phyloP scores from a whole-genome alignment of 2,888 invertebrate genomes.

The Aplocera efformata region DNA sequence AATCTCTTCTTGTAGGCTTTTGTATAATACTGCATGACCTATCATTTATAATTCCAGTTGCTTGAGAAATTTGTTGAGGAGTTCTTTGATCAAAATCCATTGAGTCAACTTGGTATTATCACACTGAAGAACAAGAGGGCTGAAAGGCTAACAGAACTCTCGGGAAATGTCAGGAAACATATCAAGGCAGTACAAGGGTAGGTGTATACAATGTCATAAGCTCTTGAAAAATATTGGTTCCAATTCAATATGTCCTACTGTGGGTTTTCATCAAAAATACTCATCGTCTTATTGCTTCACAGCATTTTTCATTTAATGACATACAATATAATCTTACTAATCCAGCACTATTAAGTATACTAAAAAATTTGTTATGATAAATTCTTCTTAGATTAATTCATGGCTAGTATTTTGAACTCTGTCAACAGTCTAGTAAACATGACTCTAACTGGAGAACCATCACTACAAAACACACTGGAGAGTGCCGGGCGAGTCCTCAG shows the following conservation, averaged over 20 bases:
- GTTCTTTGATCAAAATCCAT: constrained; percentile 99
- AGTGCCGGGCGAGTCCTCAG: constrained; percentile 91
- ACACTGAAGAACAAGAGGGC: constrained; percentile 95
- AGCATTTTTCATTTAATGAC: too few species aligned
- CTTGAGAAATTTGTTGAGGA: constrained; percentile 96
- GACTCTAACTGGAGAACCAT: constrained; percentile 93
- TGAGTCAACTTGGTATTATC: constrained; percentile 97
- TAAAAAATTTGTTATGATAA: too few species aligned
- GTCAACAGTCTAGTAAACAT: constrained; percentile 80
- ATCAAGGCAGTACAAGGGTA: constrained; percentile 84
- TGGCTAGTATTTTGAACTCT: constrained; percentile 7
- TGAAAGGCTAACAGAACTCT: constrained; percentile 94
- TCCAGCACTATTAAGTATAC: too few species aligned
- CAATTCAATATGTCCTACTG: too few species aligned
- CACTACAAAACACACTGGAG: constrained; percentile 96
- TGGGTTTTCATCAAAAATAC: too few species aligned
- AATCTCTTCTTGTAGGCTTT: too few species aligned
- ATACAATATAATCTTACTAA: too few species aligned
- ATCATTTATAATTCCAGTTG: constrained; percentile 86
- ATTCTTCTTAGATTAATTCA: too few species aligned
- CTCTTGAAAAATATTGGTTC: too few species aligned
- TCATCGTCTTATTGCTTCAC: too few species aligned
- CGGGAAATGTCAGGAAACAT: constrained; percentile 92
- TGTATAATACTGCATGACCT: too few species aligned
- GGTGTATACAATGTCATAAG: constrained; percentile 18